These are phyloP conservation scores for Bombus cullumanus DNA, from an alignment of 1,140 invertebrate species.

Conservation along the genomic window DNA sequence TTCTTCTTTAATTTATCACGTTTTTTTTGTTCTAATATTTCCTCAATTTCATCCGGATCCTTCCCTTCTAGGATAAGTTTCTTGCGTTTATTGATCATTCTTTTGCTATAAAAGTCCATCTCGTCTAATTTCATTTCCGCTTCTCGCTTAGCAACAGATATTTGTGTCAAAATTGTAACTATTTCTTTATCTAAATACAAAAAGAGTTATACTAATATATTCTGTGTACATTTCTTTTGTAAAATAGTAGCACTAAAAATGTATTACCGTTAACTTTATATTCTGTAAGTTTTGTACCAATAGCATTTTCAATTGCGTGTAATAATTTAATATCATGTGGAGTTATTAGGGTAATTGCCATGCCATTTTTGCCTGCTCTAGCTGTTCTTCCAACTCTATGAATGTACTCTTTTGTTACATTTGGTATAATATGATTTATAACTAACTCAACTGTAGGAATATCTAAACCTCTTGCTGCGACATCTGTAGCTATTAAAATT, in stretches of 20 bases:
- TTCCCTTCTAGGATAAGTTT: conserved; percentile 93
- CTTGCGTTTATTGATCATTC: conserved; percentile 94
- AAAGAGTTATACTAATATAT: conserved; percentile 47
- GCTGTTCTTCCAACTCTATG: conserved; percentile 98
- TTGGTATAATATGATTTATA: conserved; percentile 96
- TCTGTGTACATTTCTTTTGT: conserved; percentile 2
- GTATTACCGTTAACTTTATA: conserved; percentile 91
- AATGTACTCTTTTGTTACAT: conserved; percentile 96
- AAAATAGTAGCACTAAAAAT: not conserved
- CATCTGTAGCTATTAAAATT: conserved; percentile 97
- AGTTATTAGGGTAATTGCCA: conserved; percentile 95
- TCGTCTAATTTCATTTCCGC: conserved; percentile 96
- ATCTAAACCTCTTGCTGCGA: conserved; percentile 96
- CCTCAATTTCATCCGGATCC: conserved; percentile 89
- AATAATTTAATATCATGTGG: conserved; percentile 95
- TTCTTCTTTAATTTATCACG: conserved; percentile 41
- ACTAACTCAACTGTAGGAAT: conserved; percentile 95
- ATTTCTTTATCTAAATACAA: conserved; percentile 89
- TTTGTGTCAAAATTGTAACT: conserved; percentile 93
- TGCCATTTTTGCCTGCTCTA: conserved; percentile 93
- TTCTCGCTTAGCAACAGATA: conserved; percentile 94
- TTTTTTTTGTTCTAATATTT: conserved; percentile 56
- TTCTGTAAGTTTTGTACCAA: conserved; percentile 93
- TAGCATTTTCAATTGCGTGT: conserved; percentile 92
- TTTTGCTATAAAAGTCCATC: conserved; percentile 94